Evolutionary conservation across 1,140 invertebrate species (phyloP).

Genomic region (Bombus turneri): DNA sequence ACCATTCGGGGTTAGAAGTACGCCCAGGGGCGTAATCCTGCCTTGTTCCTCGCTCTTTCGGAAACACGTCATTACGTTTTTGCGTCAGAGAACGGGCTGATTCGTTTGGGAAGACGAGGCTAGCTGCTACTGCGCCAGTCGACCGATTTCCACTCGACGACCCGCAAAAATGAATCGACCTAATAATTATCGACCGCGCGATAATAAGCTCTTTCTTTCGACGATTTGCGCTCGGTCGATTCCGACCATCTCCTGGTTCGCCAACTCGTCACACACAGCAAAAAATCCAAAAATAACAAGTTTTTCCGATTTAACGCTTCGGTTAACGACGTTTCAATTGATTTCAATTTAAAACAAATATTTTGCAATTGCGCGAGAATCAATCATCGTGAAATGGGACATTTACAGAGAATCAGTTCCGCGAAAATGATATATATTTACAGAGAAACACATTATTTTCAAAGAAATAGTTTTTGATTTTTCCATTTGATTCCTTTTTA

Average conservation of each 20-base stretch:
- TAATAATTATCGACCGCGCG: no score
- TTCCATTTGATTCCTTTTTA: not conserved
- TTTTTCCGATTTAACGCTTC: no score
- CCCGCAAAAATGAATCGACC: no score
- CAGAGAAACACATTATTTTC: not conserved
- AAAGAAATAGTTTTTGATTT: not conserved
- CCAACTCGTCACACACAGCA: no score
- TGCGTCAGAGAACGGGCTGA: not conserved
- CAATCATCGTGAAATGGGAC: not conserved
- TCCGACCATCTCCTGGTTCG: no score
- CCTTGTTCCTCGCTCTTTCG: constrained; percentile 26
- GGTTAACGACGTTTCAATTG: no score
- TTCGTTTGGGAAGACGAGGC: not conserved
- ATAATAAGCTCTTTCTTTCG: no score
- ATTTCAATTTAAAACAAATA: no score
- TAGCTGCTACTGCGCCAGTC: no score
- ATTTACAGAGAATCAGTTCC: not conserved
- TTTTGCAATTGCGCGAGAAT: not conserved
- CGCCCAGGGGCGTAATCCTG: constrained; percentile 39
- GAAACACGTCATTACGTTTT: constrained; percentile 40
- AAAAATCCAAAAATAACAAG: no score
- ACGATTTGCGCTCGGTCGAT: no score
- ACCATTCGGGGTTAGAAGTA: constrained; percentile 1
- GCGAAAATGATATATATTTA: not conserved
- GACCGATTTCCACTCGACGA: constrained; percentile 21